Conservation (phyloP, 2,797 vertebrate genomes). For the Notoglanidium macrostoma region DNA sequence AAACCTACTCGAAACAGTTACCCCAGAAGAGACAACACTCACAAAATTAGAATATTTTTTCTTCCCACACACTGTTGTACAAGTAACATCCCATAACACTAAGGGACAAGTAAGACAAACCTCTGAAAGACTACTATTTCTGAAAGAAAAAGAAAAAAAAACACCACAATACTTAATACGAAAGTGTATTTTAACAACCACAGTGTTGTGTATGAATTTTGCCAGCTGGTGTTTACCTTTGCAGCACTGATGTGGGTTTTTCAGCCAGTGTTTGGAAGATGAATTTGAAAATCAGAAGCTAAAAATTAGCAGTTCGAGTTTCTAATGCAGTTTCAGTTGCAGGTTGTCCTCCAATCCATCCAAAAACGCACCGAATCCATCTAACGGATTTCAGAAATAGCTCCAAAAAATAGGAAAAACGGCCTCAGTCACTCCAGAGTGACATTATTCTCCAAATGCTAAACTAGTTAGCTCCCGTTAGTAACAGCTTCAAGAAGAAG, state of each 20-base stretch:
- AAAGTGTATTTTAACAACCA: background rate
- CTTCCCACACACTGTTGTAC: too few species aligned
- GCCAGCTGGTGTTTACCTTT: conserved; percentile 65
- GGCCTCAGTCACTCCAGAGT: conserved; percentile 34
- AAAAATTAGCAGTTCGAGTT: background rate
- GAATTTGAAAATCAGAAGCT: conserved; percentile 7
- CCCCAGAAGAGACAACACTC: too few species aligned
- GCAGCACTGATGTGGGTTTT: conserved; percentile 35
- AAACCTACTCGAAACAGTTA: too few species aligned
- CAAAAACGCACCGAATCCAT: conserved; percentile 27
- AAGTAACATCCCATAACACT: too few species aligned
- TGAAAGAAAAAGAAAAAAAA: too few species aligned
- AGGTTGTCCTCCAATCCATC: conserved; percentile 30
- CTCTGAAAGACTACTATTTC: too few species aligned
- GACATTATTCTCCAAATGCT: conserved; percentile 16
- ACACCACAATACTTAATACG: background rate
- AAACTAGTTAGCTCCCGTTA: conserved; percentile 1
- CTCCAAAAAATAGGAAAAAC: background rate
- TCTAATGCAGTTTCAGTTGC: conserved; percentile 12
- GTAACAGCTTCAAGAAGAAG: background rate
- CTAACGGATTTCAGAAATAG: background rate
- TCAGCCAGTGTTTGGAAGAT: conserved; percentile 53
- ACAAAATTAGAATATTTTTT: too few species aligned
- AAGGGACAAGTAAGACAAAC: too few species aligned
- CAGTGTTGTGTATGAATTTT: background rate